Evolutionary conservation across 2,888 invertebrate genomes (phyloP).

Genomic region (Tipula unca): DNA sequence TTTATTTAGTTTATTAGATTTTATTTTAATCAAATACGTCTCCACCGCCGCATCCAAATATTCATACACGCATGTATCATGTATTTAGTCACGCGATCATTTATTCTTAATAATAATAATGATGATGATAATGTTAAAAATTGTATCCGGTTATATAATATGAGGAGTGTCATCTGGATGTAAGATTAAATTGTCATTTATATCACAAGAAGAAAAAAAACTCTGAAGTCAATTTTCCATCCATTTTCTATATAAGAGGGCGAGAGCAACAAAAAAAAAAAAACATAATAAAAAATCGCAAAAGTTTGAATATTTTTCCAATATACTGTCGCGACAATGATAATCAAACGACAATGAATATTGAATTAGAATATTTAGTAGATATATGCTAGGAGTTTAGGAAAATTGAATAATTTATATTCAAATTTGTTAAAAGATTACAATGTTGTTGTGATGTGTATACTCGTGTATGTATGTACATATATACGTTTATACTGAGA

Average conservation of each 20-base stretch:
- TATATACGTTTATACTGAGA: too few species aligned
- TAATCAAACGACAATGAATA: conserved; percentile 8
- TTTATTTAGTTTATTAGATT: too few species aligned
- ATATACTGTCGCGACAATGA: background rate
- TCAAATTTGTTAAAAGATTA: background rate
- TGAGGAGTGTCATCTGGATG: background rate
- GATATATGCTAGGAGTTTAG: background rate
- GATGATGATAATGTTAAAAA: background rate
- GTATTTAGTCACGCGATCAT: background rate
- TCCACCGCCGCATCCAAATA: too few species aligned
- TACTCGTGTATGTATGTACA: too few species aligned
- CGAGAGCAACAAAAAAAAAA: background rate
- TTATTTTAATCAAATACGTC: background rate
- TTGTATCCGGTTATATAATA: background rate
- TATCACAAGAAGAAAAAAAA: background rate
- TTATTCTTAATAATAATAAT: background rate
- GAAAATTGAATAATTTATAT: conserved; percentile 8
- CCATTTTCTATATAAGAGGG: background rate
- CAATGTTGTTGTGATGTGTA: background rate
- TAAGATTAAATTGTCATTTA: conserved; percentile 8
- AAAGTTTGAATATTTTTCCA: background rate
- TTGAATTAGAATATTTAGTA: background rate
- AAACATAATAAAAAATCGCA: background rate
- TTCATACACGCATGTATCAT: too few species aligned
- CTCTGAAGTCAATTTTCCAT: background rate